Evolutionary conservation across 2,888 invertebrate species (phyloP), one percentile per base, ranked within the genome.

Genomic region (Platycheirus albimanus): DNA sequence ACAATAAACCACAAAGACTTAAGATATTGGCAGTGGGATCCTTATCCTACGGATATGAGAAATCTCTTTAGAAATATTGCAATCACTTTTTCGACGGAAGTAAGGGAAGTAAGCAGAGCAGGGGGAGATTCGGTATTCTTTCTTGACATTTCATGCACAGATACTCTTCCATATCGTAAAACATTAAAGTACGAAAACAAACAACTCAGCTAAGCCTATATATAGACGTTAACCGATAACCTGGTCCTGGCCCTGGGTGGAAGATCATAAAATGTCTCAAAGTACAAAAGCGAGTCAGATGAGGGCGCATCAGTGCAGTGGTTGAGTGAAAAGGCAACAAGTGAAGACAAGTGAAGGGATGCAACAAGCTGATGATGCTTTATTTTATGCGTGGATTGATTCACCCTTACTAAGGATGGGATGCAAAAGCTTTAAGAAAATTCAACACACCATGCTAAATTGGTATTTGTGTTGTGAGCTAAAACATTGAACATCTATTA

Each of bases 61-160:
- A 81, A 71, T 76, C 61, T 71, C 61, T 45, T 52, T 66, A 76
- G 81, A 76, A 77, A 83, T 83, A 77, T 83, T 83, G 71, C 71
- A 83, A 83, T 83, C 72, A 45, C 54, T 47, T 63, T 72, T 47
- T 49, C 51, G 56, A 30, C 77, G 81, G 81, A 83, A 72, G 81
- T 67, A 20, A 8, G 33, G 51, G 56, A 41, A 6, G 15, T 11
- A 51, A 24, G 43, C 10, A 28, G 51, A 20, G 6, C 33, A 19
- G 28, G 10, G 45, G 45, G 20, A 36, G 28, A 13, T n/a, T n/a
- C n/a, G n/a, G n/a, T 30, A 33, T 54, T 54, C 19, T 52, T 38
- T 5, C 51, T 52, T 80, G 64, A 45, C 56, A 66, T 75, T 70
- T n/a, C 36, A n/a, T n/a, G 10, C 20, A 24, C 24, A 49, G 54